Conservation (phyloP, 2,888 invertebrate genomes). For the Nomada ferruginata region DNA sequence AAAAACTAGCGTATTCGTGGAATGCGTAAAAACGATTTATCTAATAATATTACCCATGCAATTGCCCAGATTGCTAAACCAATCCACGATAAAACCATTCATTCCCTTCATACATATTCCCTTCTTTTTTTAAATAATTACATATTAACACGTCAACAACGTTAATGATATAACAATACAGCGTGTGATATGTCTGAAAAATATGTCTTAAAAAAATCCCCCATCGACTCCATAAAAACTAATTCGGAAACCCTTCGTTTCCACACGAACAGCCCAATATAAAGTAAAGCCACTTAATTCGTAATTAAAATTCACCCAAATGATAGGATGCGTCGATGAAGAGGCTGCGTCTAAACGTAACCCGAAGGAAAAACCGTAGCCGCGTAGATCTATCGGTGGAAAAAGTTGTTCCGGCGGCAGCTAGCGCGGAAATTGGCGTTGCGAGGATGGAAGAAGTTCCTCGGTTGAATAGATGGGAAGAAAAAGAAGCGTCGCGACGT, state of each 20-base stretch:
- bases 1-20: too few relatives aligned
- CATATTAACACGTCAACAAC: not conserved
- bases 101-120: not conserved
- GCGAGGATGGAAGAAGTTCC: constrained; percentile 50
- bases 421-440: constrained; percentile 63
- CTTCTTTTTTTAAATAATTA: not conserved
- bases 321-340: not conserved
- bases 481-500: not conserved
- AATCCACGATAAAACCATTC: too few relatives aligned
- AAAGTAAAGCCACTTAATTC: not conserved
- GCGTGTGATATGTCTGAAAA: too few relatives aligned
- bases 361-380: constrained; percentile 12
- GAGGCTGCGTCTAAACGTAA: not conserved
- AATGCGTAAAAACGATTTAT: too few relatives aligned
- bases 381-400: constrained; percentile 44
- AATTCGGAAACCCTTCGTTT: too few relatives aligned
- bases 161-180: too few relatives aligned
- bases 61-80: too few relatives aligned
- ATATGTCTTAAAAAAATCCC: too few relatives aligned
- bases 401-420: constrained; percentile 56
- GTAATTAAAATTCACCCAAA: not conserved
- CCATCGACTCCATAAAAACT: too few relatives aligned
- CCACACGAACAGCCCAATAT: too few relatives aligned
- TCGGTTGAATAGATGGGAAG: constrained; percentile 23
- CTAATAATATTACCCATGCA: too few relatives aligned